A percentile compares a stretch with the other conserved stretches of the same genome.
Evolutionary conservation across 2,888 invertebrate species (phyloP).

Genomic region (Pseudanteris insignis): DNA sequence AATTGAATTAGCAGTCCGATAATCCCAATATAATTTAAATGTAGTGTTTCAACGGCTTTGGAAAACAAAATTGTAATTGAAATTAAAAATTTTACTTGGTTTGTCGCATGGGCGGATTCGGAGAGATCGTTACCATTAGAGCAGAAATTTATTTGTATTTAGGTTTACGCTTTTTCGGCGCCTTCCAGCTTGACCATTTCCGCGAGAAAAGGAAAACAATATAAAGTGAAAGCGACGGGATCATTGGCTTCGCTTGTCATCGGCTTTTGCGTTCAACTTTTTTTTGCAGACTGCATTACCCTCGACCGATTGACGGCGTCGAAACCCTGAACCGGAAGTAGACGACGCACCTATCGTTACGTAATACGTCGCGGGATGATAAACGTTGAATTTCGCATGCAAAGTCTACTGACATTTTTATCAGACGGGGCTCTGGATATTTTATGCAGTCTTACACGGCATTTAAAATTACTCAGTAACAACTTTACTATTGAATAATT

Average conservation of each 20-base stretch:
- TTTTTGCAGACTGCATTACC: conserved; percentile 36
- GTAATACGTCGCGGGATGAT: conserved; percentile 19
- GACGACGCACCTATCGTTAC: conserved; percentile 24
- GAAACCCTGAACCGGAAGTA: conserved; percentile 41
- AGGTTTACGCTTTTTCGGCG: conserved; percentile 29
- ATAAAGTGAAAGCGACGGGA: conserved; percentile 46
- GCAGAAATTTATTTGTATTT: conserved; percentile 20
- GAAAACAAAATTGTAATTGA: too few species aligned
- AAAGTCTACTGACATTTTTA: too few species aligned
- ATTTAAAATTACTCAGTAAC: too few species aligned
- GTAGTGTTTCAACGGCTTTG: too few species aligned
- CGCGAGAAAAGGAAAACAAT: conserved; percentile 46
- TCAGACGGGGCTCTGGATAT: too few species aligned
- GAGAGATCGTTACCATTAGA: conserved; percentile 34
- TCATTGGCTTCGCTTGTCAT: conserved; percentile 45
- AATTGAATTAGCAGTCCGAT: too few species aligned
- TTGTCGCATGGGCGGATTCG: conserved; percentile 35
- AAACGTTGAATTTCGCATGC: too few species aligned
- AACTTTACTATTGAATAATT: too few species aligned
- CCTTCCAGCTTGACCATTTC: conserved; percentile 33
- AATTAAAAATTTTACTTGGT: too few species aligned
- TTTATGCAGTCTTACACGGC: too few species aligned
- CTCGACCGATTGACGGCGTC: conserved; percentile 25
- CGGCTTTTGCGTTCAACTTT: conserved; percentile 37
- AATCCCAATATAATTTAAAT: too few species aligned